phyloP scores from a whole-genome alignment of 1,140 invertebrate species.

The Steinernema feltiae region DNA sequence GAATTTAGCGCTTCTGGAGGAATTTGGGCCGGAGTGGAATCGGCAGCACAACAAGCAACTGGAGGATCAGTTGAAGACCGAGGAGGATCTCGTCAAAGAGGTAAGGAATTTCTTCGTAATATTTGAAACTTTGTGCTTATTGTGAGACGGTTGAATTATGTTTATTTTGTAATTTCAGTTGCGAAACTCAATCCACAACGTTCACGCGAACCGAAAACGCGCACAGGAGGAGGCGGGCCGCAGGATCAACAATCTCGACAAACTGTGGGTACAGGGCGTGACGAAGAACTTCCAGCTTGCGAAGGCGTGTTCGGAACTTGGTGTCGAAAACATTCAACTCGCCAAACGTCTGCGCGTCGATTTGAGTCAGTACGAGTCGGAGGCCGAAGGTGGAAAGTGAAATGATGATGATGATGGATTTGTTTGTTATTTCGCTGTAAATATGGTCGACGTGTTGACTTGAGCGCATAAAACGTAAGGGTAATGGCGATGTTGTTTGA shows the following conservation, averaged over 20 bases:
- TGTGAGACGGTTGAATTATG: no score
- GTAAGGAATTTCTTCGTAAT: no score
- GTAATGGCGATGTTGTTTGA: no score
- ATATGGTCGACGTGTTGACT: neutral
- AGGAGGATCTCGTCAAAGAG: slow-evolving; percentile 21
- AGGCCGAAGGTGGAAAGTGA: no score
- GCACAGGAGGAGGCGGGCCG: slow-evolving; percentile 30
- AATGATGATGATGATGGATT: no score
- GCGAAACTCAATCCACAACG: slow-evolving; percentile 24
- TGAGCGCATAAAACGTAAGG: no score
- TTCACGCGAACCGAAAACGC: slow-evolving; percentile 31
- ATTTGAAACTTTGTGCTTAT: no score
- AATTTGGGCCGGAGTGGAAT: slow-evolving; percentile 27
- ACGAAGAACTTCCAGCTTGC: slow-evolving; percentile 35
- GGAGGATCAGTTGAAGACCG: slow-evolving; percentile 19
- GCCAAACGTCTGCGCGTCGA: neutral
- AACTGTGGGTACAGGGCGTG: slow-evolving; percentile 26
- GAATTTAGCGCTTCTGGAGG: slow-evolving; percentile 35
- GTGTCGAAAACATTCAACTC: neutral
- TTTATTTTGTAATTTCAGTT: neutral
- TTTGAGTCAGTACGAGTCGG: neutral
- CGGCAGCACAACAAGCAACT: slow-evolving; percentile 25
- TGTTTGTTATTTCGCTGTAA: neutral
- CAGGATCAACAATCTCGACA: slow-evolving; percentile 25
- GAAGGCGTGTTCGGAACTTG: slow-evolving; percentile 4